Evolutionary conservation across 2,797 vertebrate genomes (phyloP).

Genomic region (Scolopax bukidnonensis): DNA sequence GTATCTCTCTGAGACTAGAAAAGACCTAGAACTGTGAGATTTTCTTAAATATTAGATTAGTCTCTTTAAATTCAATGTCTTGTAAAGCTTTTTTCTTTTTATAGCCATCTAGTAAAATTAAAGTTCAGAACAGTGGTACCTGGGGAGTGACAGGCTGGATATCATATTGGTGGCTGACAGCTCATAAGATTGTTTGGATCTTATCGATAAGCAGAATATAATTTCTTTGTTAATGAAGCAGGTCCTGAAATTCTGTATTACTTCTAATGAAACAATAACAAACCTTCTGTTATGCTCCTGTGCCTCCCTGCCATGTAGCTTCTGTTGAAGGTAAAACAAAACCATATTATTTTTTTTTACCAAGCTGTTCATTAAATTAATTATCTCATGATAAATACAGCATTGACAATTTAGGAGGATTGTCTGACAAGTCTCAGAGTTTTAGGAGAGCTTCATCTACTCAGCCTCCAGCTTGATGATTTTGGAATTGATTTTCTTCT

Average conservation of each 20-base stretch:
- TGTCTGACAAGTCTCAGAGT: neutral
- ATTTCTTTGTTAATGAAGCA: neutral
- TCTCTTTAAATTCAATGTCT: neutral
- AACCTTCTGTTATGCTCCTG: neutral
- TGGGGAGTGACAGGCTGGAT: neutral
- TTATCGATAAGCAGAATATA: neutral
- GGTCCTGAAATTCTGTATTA: neutral
- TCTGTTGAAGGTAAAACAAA: neutral
- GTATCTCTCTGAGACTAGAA: neutral
- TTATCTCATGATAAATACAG: neutral
- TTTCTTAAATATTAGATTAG: neutral
- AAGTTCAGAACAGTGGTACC: neutral
- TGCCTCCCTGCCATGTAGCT: neutral
- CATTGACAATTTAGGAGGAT: neutral
- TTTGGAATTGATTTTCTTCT: neutral
- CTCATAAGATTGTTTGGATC: neutral
- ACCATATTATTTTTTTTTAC: neutral
- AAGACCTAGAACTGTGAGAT: neutral
- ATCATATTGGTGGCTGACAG: neutral
- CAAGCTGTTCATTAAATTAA: neutral
- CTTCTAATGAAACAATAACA: neutral
- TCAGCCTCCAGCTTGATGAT: neutral
- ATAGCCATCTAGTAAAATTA: neutral
- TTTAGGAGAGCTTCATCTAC: neutral
- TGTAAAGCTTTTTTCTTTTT: neutral